A percentile compares a stretch with the other conserved stretches of the same genome.
Evolutionary conservation across 1,140 invertebrate species (phyloP).

Genomic region (Adoxophyes honmai): DNA sequence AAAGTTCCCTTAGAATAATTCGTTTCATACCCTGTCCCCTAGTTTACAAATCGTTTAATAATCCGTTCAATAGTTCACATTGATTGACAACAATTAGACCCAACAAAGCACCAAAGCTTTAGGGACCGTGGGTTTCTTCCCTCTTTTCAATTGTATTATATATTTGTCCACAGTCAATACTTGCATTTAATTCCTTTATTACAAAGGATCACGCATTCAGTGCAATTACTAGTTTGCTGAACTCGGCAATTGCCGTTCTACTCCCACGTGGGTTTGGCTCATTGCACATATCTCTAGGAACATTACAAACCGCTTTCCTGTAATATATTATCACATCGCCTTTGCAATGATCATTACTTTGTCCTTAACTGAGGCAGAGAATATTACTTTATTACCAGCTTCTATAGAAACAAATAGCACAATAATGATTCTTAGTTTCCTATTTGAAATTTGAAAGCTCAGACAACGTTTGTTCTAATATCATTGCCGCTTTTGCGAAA

Average conservation of each 20-base stretch:
- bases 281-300: slow-evolving; percentile 5
- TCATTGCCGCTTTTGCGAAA: no score
- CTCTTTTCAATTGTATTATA: no score
- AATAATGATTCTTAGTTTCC: no score
- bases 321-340: slow-evolving; percentile 4
- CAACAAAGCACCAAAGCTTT: not conserved
- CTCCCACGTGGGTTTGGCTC: slow-evolving; percentile 14
- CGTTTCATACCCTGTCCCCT: not conserved
- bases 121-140: not conserved
- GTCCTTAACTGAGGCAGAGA: not conserved
- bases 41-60: slow-evolving; percentile 14
- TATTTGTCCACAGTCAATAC: not conserved
- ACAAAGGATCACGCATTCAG: slow-evolving; percentile 9
- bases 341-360: slow-evolving; percentile 2
- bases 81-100: slow-evolving; percentile 10
- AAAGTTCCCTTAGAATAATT: not conserved
- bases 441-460: no score
- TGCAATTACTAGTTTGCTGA: slow-evolving; percentile 1
- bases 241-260: not conserved
- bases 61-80: slow-evolving; percentile 1
- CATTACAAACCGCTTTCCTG: slow-evolving; percentile 5
- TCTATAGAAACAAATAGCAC: no score
- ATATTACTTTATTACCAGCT: no score
- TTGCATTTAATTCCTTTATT: not conserved
- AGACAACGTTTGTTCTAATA: no score